Conservation (phyloP, 2,888 invertebrate species). For the Clanis bilineata region DNA sequence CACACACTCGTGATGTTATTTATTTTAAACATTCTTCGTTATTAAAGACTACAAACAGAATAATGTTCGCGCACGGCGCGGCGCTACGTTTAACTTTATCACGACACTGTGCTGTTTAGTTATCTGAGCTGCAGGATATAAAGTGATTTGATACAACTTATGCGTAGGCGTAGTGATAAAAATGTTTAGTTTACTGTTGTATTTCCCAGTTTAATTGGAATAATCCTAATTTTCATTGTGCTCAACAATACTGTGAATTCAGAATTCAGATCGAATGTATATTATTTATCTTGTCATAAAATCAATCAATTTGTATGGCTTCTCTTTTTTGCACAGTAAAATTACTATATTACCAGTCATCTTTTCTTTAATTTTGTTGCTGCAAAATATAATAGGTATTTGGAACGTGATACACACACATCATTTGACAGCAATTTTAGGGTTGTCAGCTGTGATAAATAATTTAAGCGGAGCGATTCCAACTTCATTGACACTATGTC, state of each 20-base stretch:
- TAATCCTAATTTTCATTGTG: slow-evolving; percentile 6
- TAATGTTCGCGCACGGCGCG: not conserved
- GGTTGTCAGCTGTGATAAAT: not conserved
- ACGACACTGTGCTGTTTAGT: slow-evolving; percentile 22
- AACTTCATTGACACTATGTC: no score
- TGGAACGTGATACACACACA: not conserved
- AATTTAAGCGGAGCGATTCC: no score
- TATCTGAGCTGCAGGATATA: slow-evolving; percentile 46
- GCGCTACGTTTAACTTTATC: not conserved
- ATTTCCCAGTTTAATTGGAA: not conserved
- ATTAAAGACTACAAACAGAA: not conserved
- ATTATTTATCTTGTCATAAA: not conserved
- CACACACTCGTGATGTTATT: slow-evolving; percentile 34
- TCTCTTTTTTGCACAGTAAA: not conserved
- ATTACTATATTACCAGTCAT: not conserved
- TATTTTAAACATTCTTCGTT: slow-evolving; percentile 30
- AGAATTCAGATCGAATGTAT: not conserved
- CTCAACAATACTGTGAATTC: not conserved
- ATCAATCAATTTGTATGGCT: not conserved
- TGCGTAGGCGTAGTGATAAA: slow-evolving; percentile 55
- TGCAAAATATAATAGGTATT: not conserved
- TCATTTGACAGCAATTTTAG: not conserved
- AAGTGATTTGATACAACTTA: slow-evolving; percentile 39
- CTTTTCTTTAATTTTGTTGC: not conserved
- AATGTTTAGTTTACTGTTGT: slow-evolving; percentile 22